These are phyloP conservation scores for Amniataba percoides DNA, from an alignment of 2,797 vertebrate genomes.

Conservation along the genomic window DNA sequence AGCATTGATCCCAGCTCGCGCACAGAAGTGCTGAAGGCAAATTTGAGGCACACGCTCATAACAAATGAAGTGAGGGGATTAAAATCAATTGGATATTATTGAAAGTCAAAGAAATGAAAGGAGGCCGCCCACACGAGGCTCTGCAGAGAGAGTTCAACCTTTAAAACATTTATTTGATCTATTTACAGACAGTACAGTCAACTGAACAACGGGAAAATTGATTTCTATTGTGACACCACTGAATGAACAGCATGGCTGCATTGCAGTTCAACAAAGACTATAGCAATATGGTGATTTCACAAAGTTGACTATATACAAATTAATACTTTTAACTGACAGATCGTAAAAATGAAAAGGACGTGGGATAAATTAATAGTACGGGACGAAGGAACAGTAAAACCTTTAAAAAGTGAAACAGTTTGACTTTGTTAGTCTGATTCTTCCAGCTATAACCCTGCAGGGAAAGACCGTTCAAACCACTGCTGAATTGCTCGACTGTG, in stretches of 20 bases:
- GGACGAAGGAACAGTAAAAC: constrained; percentile 60
- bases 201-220: constrained; percentile 68
- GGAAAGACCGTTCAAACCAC: constrained; percentile 24
- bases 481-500: constrained; percentile 60
- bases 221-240: constrained; percentile 66
- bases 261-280: constrained; percentile 74
- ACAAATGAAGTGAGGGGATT: constrained; percentile 7
- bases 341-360: constrained; percentile 51
- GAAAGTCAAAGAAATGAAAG: constrained; percentile 45
- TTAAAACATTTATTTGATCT: constrained; percentile 85
- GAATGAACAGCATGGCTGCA: constrained; percentile 63
- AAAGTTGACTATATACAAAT: constrained; percentile 82
- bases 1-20: not conserved
- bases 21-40: constrained; percentile 2
- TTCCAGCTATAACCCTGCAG: constrained; percentile 42
- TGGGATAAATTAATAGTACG: constrained; percentile 82
- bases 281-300: constrained; percentile 56
- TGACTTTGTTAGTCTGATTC: constrained; percentile 37
- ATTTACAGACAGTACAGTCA: constrained; percentile 81
- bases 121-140: constrained; percentile 60
- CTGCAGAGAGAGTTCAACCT: constrained; percentile 65
- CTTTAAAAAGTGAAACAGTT: constrained; percentile 39
- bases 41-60: not conserved
- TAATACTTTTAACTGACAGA: constrained; percentile 76
- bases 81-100: constrained; percentile 16